Base-by-base conservation (phyloP, 2,797 vertebrate genomes). In the Chelon labrosus region DNA sequence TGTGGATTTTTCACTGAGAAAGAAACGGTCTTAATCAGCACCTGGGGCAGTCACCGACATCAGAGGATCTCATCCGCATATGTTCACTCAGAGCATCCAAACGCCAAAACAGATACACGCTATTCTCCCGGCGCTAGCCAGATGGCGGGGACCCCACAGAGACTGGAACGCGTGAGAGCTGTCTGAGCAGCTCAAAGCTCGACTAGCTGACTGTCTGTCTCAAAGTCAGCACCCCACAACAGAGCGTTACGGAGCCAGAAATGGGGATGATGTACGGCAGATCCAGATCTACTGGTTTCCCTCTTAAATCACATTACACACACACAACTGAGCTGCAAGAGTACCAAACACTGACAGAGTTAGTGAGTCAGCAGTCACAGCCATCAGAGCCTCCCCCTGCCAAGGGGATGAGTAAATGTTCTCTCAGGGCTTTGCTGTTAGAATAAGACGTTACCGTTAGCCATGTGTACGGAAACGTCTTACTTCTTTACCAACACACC, bases 361-460 rank as follows among this genome's bases (percentile, higher is more conserved):
- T 77, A 79, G 63, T 87, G 89, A 91, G 88, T 89, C 89, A 90
- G 87, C 87, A 79, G 66, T 62, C 76, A 62, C 80, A 74, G 77
- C 73, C 65, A 66, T 83, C 79, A 70, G 54, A 84, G 64, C 66
- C 64, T 76, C 70, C 62, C 62, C 56, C 75, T 62, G 74, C 79
- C 77, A 73, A 71, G 20, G 65, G 69, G 64, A 57, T 63, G 64
- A 87, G 84, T 83, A 85, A 84, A 85, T 82, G 81, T 66, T 71
- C 62, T 38, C 69, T 64, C 46, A 78, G 69, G 65, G 67, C 73
- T 87, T 74, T 81, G 71, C 76, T 56, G 75, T 78, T 75, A 78
- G 67, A 87, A 82, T 80, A 66, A 79, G 60, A 56, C 65, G 65
- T 64, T 80, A 78, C 81, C 56, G 63, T 77, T 44, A 68, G 25